Percentiles rank a stretch among this genome's conserved stretches.
Conservation (phyloP, 2,888 invertebrate genomes). For the Ennomos fuscantarius region DNA sequence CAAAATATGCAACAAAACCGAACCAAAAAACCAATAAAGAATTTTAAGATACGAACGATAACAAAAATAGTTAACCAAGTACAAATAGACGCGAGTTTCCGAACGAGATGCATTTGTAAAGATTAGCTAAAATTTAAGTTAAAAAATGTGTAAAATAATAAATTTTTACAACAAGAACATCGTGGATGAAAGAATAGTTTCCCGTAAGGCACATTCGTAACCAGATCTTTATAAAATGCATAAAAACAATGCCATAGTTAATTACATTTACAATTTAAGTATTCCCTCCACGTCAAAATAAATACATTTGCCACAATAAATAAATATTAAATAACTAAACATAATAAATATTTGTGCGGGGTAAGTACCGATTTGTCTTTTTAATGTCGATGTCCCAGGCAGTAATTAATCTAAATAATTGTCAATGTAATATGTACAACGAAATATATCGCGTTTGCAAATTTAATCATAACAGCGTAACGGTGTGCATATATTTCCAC, state of each 20-base stretch:
- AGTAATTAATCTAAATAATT: constrained; percentile 28
- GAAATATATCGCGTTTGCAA: constrained; percentile 16
- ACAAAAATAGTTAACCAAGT: constrained; percentile 68
- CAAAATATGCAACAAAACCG: constrained; percentile 72
- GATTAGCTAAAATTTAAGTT: constrained; percentile 35
- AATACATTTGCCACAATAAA: constrained; percentile 67
- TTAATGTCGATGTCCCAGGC: constrained; percentile 37
- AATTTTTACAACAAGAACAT: constrained; percentile 3
- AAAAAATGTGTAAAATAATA: constrained; percentile 13
- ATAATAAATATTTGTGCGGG: constrained; percentile 72
- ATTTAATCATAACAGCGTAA: constrained; percentile 16
- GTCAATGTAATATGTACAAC: constrained; percentile 25
- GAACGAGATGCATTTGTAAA: constrained; percentile 59
- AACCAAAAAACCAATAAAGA: constrained; percentile 53
- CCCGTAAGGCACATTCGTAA: constrained; percentile 39
- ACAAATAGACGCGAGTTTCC: constrained; percentile 61
- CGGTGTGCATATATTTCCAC: neutral
- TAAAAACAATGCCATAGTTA: constrained; percentile 42
- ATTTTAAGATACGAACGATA: constrained; percentile 69
- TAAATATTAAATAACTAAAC: constrained; percentile 62
- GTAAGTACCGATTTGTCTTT: constrained; percentile 71
- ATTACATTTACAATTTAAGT: constrained; percentile 66
- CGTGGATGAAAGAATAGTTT: constrained; percentile 1
- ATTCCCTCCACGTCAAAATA: constrained; percentile 67
- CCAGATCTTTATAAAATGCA: constrained; percentile 50